phyloP scores from a whole-genome alignment of 2,113 vertebrate genomes.

The Sebastes schlegelii region DNA sequence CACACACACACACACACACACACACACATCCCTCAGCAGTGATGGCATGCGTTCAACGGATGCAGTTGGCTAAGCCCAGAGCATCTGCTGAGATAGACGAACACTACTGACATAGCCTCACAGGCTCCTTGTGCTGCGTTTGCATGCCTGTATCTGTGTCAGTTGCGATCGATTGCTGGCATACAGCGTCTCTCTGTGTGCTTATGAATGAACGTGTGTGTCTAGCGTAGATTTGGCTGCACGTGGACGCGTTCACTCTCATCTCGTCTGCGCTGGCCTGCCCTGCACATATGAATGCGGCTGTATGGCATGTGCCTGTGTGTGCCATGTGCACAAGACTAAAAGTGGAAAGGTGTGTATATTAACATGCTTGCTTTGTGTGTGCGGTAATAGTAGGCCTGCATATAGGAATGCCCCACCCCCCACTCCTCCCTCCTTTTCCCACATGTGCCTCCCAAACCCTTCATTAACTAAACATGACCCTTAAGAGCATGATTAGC shows the following conservation, averaged over 20 bases:
- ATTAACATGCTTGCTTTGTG: constrained; percentile 37
- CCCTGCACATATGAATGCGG: constrained; percentile 34
- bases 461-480: constrained; percentile 97
- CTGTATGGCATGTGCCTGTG: constrained; percentile 1
- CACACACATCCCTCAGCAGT: constrained; percentile 52
- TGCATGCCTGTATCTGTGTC: constrained; percentile 46
- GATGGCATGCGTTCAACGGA: constrained; percentile 66
- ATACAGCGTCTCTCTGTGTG: constrained; percentile 31
- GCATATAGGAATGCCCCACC: constrained; percentile 68
- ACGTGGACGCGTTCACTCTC: constrained; percentile 40
- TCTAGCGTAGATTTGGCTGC: constrained; percentile 43
- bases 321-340: constrained; percentile 33
- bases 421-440: constrained; percentile 53
- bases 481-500: constrained; percentile 97
- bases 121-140: constrained; percentile 37
- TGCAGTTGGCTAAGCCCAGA: constrained; percentile 70
- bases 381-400: constrained; percentile 32
- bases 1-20: constrained; percentile 23
- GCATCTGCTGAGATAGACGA: constrained; percentile 74
- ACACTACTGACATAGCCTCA: constrained; percentile 66
- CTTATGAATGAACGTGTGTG: constrained; percentile 60
- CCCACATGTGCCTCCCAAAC: constrained; percentile 79
- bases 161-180: constrained; percentile 70
- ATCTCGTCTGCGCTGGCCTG: constrained; percentile 17
- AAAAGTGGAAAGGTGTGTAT: constrained; percentile 32